Conservation (phyloP, 2,797 vertebrate species). For the Myiotriccus ornatus region DNA sequence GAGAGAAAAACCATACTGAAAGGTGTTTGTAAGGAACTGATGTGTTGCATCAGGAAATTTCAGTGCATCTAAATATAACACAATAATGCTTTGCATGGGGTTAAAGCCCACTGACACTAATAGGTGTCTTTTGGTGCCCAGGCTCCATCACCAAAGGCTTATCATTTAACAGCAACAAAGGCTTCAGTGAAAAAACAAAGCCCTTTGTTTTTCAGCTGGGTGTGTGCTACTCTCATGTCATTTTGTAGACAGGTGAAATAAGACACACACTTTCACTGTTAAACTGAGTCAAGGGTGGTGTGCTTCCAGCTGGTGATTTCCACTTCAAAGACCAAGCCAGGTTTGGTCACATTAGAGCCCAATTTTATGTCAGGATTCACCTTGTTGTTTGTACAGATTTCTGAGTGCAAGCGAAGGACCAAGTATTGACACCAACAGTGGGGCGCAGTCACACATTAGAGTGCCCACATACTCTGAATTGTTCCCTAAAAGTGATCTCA, state of each 20-base stretch:
- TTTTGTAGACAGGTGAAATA: background rate
- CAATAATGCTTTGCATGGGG: background rate
- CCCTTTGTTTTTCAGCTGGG: background rate
- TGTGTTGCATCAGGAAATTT: background rate
- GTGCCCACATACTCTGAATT: background rate
- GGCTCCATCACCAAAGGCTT: background rate
- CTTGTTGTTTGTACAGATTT: background rate
- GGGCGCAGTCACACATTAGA: background rate
- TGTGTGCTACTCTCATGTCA: background rate
- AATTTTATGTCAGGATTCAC: background rate
- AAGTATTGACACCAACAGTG: background rate
- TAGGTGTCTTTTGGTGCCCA: background rate
- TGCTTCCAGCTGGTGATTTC: background rate
- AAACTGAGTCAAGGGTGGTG: background rate
- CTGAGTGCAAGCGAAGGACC: background rate
- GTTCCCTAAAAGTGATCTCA: background rate
- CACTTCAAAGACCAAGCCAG: background rate
- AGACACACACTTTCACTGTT: background rate
- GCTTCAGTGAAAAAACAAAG: background rate
- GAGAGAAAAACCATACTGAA: background rate
- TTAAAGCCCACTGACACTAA: background rate
- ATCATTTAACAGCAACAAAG: background rate
- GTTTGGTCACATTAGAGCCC: background rate
- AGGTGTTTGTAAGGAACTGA: background rate
- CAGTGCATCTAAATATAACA: background rate